A percentile compares a stretch with the other conserved stretches of the same genome.
Conservation (phyloP, 2,797 vertebrate genomes). For the Aplochiton taeniatus region DNA sequence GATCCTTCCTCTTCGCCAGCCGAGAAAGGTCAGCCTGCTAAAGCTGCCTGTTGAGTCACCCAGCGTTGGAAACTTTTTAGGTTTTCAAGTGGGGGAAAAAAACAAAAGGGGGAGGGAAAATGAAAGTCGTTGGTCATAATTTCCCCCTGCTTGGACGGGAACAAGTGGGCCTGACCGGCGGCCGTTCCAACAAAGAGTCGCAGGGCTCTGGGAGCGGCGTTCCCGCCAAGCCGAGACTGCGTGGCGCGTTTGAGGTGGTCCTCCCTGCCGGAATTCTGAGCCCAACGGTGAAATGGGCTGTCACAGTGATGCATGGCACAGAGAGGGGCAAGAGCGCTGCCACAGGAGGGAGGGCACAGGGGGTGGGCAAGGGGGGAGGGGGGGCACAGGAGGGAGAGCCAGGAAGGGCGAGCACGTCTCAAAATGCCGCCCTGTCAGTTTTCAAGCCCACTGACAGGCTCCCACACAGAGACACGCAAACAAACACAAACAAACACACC, state of each 20-base stretch:
- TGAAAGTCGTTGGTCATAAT: conserved; percentile 59
- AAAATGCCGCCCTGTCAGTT: neutral
- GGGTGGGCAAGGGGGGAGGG: too few species aligned
- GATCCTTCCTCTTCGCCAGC: conserved; percentile 60
- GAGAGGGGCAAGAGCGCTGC: too few species aligned
- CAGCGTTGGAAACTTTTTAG: conserved; percentile 48
- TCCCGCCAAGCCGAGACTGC: conserved; percentile 39
- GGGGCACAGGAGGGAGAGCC: conserved; percentile 9
- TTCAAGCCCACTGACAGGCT: too few species aligned
- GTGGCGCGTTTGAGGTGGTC: conserved; percentile 64
- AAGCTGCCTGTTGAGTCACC: conserved; percentile 48
- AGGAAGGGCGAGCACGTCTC: neutral
- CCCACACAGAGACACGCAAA: neutral
- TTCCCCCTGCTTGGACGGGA: conserved; percentile 45
- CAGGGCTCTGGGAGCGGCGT: conserved; percentile 44
- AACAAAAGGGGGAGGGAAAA: conserved; percentile 25
- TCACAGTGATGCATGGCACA: conserved; percentile 66
- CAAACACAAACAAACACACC: too few species aligned
- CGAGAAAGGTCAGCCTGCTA: conserved; percentile 61
- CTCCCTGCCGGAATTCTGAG: conserved; percentile 58
- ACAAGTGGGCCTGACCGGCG: conserved; percentile 31
- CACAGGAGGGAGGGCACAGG: too few species aligned
- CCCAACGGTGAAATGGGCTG: conserved; percentile 66
- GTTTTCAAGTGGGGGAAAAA: conserved; percentile 29
- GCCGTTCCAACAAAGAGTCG: conserved; percentile 52